Evolutionary conservation across 2,113 vertebrate genomes (phyloP).

Genomic region (Ciconia stormi): DNA sequence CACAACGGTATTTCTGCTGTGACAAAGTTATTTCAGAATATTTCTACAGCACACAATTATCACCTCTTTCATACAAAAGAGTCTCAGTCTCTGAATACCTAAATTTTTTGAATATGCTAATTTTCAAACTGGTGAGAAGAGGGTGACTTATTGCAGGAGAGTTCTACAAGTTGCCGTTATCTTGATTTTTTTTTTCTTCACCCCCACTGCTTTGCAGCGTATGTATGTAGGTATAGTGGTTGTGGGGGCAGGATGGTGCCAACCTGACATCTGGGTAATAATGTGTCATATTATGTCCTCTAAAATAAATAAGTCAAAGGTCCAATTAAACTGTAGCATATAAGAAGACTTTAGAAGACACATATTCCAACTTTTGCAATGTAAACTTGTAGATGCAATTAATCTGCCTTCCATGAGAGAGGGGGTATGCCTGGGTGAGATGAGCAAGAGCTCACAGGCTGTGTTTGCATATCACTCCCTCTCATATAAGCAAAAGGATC

Average conservation of each 20-base stretch:
- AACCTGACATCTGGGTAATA: background rate
- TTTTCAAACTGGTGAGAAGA: background rate
- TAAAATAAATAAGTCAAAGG: background rate
- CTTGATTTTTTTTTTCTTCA: background rate
- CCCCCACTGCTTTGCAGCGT: background rate
- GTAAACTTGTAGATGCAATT: background rate
- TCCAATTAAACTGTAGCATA: background rate
- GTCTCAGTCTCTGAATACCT: background rate
- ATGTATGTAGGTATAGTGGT: background rate
- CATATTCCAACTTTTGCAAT: background rate
- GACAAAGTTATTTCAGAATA: background rate
- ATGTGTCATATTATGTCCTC: background rate
- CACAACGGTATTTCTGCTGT: background rate
- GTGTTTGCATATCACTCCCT: background rate
- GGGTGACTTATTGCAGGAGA: background rate
- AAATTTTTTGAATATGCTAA: background rate
- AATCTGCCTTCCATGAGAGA: background rate
- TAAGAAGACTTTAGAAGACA: background rate
- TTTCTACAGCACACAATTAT: background rate
- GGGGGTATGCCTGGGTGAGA: fast-evolving
- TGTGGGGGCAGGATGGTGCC: background rate
- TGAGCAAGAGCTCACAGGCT: background rate
- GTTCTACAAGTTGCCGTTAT: background rate
- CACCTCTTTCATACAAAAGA: background rate
- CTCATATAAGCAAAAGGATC: background rate